phyloP scores from a whole-genome alignment of 1,140 invertebrate genomes.

The Lamellibrachia luymesi region DNA sequence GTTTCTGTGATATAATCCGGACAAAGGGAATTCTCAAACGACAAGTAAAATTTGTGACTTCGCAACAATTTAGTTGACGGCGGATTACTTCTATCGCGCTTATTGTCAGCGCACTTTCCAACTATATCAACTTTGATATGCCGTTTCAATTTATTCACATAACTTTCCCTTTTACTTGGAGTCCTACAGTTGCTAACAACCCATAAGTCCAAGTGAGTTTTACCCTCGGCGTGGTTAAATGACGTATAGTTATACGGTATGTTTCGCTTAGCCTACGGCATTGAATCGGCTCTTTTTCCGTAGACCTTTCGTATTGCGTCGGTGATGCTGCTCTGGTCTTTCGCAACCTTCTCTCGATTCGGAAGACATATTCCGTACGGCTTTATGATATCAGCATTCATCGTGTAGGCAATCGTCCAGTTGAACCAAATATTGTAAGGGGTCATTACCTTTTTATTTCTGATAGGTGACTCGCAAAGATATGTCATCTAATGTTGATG shows the following conservation, averaged over 20 bases:
- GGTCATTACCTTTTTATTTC: background rate
- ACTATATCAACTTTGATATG: constrained; percentile 64
- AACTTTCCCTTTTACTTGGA: constrained; percentile 58
- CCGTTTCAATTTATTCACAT: constrained; percentile 57
- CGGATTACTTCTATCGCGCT: background rate
- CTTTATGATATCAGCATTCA: background rate
- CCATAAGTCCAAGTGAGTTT: constrained; percentile 59
- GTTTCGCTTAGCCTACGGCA: no score
- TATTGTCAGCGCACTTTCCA: constrained; percentile 59
- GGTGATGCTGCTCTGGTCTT: background rate
- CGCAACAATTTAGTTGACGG: background rate
- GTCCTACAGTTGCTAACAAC: constrained; percentile 65
- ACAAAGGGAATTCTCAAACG: background rate
- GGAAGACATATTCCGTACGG: background rate
- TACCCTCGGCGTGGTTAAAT: constrained; percentile 33
- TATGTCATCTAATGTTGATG: background rate
- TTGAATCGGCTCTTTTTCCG: no score
- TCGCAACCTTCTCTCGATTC: background rate
- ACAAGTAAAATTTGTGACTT: background rate
- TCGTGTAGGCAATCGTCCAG: background rate
- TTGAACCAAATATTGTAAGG: constrained; percentile 15
- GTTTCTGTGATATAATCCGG: background rate
- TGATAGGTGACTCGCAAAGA: background rate
- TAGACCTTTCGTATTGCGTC: background rate
- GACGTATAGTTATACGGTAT: no score